phyloP scores from a whole-genome alignment of 2,113 vertebrate species.

The Phylloscopus whistleri region DNA sequence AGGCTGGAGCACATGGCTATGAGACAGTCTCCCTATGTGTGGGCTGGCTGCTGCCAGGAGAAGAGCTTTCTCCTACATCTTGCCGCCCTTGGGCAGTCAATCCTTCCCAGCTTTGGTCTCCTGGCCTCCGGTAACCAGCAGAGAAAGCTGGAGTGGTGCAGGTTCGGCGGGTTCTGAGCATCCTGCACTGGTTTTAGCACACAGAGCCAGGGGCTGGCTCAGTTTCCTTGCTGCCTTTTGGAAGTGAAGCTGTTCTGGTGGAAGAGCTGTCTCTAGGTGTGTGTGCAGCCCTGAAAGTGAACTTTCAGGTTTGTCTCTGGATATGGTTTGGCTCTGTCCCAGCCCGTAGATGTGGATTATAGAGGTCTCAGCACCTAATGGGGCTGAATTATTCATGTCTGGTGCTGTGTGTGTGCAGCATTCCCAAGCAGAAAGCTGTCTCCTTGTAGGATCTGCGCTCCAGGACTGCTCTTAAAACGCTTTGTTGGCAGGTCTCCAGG shows the following conservation, averaged over 20 bases:
- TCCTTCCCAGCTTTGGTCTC: neutral
- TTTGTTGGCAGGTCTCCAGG: conserved; percentile 54
- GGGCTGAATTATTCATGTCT: conserved; percentile 71
- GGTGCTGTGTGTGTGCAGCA: conserved; percentile 40
- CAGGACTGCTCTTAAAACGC: conserved; percentile 61
- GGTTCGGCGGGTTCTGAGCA: neutral
- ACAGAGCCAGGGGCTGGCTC: neutral
- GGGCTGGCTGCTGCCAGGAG: conserved; percentile 33
- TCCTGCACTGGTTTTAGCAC: neutral
- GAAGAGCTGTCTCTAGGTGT: conserved; percentile 39
- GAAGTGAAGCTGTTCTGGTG: neutral
- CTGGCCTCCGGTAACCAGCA: neutral
- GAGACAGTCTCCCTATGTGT: conserved; percentile 35
- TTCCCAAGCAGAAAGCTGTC: conserved; percentile 58
- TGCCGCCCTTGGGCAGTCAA: neutral
- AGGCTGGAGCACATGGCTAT: conserved; percentile 43
- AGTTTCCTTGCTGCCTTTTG: neutral
- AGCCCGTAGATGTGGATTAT: conserved; percentile 3
- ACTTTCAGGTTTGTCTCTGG: conserved; percentile 64
- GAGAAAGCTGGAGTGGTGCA: neutral
- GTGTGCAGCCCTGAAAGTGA: conserved; percentile 48
- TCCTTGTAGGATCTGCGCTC: conserved; percentile 52
- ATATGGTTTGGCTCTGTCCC: conserved; percentile 18
- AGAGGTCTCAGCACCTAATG: conserved; percentile 60
- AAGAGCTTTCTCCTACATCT: conserved; percentile 25